Evolutionary conservation across 2,797 vertebrate species (phyloP).

Genomic region (Nyctibius grandis): DNA sequence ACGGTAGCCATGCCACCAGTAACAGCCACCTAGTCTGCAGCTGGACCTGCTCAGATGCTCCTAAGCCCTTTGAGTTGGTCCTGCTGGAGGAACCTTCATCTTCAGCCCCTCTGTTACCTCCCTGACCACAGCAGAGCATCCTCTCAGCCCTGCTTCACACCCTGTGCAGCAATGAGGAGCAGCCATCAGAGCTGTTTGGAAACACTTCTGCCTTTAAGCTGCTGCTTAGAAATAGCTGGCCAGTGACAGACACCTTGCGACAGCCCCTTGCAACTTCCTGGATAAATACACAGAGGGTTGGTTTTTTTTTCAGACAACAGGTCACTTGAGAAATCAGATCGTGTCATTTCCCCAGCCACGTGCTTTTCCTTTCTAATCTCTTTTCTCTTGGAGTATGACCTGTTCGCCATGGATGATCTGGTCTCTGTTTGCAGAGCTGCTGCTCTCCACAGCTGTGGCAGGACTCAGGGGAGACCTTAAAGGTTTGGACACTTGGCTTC

Average conservation of each 20-base stretch:
- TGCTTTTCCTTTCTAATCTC: not conserved
- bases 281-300: not conserved
- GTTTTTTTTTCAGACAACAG: not conserved
- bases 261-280: not conserved
- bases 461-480: not conserved
- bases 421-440: not conserved
- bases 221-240: not conserved
- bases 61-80: not conserved
- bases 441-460: fast-evolving
- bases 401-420: fast-evolving
- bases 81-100: not conserved
- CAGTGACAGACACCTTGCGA: not conserved
- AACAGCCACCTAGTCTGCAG: not conserved
- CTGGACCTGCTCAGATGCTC: not conserved
- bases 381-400: not conserved
- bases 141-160: not conserved
- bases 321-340: not conserved
- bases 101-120: not conserved
- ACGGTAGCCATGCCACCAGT: not conserved
- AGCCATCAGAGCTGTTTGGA: not conserved
- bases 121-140: not conserved
- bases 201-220: not conserved
- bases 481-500: not conserved
- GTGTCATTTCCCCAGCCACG: not conserved
- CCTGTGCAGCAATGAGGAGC: not conserved